Evolutionary conservation across 2,113 vertebrate species (phyloP).

Genomic region (Uropsilus gracilis): DNA sequence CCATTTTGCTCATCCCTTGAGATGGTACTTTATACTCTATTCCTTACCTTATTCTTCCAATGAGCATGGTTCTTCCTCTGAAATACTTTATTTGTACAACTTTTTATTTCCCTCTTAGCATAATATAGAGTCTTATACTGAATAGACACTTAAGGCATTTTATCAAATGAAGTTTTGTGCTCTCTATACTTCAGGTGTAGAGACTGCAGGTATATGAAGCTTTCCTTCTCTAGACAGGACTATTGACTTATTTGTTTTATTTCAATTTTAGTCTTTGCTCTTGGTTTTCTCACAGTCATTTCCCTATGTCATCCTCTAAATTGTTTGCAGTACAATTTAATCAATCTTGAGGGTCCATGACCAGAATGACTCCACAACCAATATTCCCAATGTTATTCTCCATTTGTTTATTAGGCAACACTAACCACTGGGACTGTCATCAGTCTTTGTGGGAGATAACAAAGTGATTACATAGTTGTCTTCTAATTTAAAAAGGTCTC

Average conservation of each 20-base stretch:
- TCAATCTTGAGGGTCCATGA: background rate
- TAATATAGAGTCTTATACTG: background rate
- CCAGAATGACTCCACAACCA: background rate
- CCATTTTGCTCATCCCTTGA: background rate
- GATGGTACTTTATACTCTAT: background rate
- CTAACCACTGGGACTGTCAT: background rate
- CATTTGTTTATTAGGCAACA: background rate
- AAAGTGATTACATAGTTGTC: background rate
- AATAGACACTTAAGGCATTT: background rate
- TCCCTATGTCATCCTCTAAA: background rate
- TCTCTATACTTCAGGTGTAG: background rate
- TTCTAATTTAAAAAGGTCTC: background rate
- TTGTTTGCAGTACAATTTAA: background rate
- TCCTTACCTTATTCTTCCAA: background rate
- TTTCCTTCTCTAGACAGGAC: constrained; percentile 23
- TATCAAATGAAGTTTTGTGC: background rate
- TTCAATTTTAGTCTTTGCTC: background rate
- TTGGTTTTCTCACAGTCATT: background rate
- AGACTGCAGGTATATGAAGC: too few species aligned
- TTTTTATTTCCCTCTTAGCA: background rate
- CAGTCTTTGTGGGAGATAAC: background rate
- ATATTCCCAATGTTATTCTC: background rate
- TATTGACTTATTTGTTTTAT: background rate
- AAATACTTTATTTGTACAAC: background rate
- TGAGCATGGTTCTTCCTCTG: background rate